A percentile compares a stretch with the other conserved stretches of the same genome.
Evolutionary conservation across 2,113 vertebrate species (phyloP).

Genomic region (Fulmarus glacialis): DNA sequence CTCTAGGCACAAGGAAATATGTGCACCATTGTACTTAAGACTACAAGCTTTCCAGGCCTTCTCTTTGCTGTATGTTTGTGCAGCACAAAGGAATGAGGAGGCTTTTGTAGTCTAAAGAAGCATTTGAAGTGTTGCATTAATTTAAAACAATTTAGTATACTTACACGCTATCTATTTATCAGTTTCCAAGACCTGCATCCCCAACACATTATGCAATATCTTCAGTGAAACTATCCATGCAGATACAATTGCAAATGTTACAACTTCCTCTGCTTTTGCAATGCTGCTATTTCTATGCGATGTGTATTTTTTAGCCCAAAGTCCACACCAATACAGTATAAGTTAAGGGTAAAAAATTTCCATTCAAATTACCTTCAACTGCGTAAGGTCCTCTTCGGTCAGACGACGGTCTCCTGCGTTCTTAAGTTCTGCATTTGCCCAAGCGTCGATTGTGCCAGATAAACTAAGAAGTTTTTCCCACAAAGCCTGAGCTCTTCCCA

Average conservation of each 20-base stretch:
- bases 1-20: background rate
- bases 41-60: background rate
- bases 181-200: background rate
- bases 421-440: slow-evolving; percentile 77
- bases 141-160: background rate
- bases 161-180: background rate
- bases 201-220: background rate
- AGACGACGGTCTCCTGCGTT: slow-evolving; percentile 72
- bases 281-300: background rate
- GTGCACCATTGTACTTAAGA: background rate
- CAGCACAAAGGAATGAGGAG: background rate
- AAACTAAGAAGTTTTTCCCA: slow-evolving; percentile 91
- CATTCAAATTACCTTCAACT: slow-evolving; percentile 78
- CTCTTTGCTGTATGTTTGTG: background rate
- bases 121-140: background rate
- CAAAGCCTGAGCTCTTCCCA: slow-evolving; percentile 84
- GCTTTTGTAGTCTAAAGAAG: background rate
- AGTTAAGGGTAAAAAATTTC: background rate
- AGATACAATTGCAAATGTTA: background rate
- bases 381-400: slow-evolving; percentile 75
- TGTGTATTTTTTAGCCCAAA: background rate
- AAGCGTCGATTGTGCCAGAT: slow-evolving; percentile 79
- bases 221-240: background rate
- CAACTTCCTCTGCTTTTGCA: background rate
- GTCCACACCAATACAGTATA: accelerated